phyloP scores from a whole-genome alignment of 2,888 invertebrate genomes.

The Thymelicus sylvestris region DNA sequence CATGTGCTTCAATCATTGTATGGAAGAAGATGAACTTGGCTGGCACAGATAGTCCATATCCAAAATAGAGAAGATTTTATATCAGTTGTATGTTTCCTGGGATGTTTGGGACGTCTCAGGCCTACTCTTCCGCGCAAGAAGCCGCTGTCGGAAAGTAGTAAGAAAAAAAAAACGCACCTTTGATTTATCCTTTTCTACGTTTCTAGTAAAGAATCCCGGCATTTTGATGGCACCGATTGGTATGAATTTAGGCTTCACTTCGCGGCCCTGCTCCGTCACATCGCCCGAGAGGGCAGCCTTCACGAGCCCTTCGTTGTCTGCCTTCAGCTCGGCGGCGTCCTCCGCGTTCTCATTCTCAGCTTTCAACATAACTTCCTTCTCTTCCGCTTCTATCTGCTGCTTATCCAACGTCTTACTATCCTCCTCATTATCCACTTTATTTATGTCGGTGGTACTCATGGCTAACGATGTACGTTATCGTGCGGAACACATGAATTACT shows the following conservation, averaged over 20 bases:
- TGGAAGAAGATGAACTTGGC: no score
- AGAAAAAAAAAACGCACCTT: conserved; percentile 80
- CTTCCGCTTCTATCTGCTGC: conserved; percentile 87
- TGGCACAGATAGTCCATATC: no score
- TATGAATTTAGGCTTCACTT: conserved; percentile 92
- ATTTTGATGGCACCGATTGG: conserved; percentile 95
- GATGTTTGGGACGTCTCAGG: no score
- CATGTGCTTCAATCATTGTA: no score
- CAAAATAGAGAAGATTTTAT: no score
- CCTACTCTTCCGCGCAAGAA: no score
- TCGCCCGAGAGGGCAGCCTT: conserved; percentile 82
- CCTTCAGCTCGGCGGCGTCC: conserved; percentile 72
- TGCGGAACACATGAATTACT: conserved; percentile 19
- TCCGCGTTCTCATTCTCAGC: conserved; percentile 82
- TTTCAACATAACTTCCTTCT: conserved; percentile 86
- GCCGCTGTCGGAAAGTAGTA: no score
- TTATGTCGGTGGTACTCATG: conserved; percentile 72
- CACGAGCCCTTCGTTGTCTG: conserved; percentile 76
- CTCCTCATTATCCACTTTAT: conserved; percentile 69
- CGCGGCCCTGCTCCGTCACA: conserved; percentile 87
- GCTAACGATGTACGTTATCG: conserved; percentile 42
- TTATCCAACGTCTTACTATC: conserved; percentile 85
- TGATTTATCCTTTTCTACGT: conserved; percentile 89
- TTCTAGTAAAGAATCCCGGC: conserved; percentile 93
- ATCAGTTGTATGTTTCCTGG: no score